A percentile compares a stretch with the other conserved stretches of the same genome.
Evolutionary conservation across 2,113 vertebrate genomes (phyloP).

Genomic region (Clarias magur): DNA sequence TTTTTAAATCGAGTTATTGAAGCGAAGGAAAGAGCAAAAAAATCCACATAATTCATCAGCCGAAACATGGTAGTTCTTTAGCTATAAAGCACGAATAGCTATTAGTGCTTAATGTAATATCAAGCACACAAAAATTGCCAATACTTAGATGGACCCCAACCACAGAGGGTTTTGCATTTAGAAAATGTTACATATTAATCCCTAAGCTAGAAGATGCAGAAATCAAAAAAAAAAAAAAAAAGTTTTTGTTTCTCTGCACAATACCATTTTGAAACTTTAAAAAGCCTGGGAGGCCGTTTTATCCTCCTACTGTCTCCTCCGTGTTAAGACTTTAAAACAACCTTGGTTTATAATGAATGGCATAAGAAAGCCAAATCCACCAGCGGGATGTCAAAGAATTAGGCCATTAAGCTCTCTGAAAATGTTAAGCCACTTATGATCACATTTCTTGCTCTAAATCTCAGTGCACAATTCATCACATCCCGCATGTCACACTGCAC

Average conservation of each 20-base stretch:
- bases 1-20: background rate
- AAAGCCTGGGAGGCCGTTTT: background rate
- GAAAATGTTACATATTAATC: background rate
- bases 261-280: background rate
- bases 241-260: background rate
- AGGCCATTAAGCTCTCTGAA: conserved; percentile 41
- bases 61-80: background rate
- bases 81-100: background rate
- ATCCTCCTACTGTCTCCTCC: background rate
- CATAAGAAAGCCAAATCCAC: conserved; percentile 19
- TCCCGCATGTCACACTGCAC: conserved; percentile 21
- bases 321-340: background rate
- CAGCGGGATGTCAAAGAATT: conserved; percentile 17
- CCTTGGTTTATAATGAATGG: background rate
- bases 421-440: conserved; percentile 43
- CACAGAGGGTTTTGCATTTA: background rate
- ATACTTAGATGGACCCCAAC: background rate
- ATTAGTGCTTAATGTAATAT: background rate
- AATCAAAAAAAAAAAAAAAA: background rate
- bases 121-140: background rate
- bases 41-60: background rate
- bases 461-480: conserved; percentile 8
- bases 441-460: background rate
- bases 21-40: background rate
- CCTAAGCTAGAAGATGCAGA: background rate